Conservation (phyloP, 1,140 invertebrate species). For the Yoshiicerus persimilis region DNA sequence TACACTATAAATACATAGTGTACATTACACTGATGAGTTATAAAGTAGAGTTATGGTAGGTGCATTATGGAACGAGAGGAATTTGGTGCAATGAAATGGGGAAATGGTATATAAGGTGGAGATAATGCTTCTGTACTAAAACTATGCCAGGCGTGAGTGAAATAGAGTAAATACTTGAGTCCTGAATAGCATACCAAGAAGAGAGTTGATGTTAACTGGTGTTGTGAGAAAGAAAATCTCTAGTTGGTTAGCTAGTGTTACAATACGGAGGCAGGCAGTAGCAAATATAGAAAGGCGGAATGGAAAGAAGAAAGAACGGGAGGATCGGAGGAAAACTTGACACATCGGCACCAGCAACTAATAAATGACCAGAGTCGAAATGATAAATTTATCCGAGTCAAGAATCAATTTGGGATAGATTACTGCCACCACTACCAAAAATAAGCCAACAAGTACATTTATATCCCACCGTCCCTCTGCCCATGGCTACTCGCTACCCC, state of each 20-base stretch:
- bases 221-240: background rate
- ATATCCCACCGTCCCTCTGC: background rate
- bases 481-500: background rate
- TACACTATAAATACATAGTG: no score
- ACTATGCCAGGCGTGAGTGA: background rate
- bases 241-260: background rate
- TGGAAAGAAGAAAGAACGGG: background rate
- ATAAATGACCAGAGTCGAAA: constrained; percentile 38
- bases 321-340: background rate
- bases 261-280: background rate
- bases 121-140: background rate
- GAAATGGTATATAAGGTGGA: no score
- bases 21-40: no score
- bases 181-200: background rate
- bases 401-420: constrained; percentile 36
- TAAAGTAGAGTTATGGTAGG: no score
- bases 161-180: background rate
- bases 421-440: background rate
- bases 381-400: constrained; percentile 39
- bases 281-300: background rate
- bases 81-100: background rate
- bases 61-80: background rate
- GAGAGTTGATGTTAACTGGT: background rate
- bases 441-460: constrained; percentile 7
- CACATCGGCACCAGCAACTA: constrained; percentile 16